These are phyloP conservation scores for Tholera decimalis DNA, from an alignment of 2,888 invertebrate genomes.

Conservation along the genomic window DNA sequence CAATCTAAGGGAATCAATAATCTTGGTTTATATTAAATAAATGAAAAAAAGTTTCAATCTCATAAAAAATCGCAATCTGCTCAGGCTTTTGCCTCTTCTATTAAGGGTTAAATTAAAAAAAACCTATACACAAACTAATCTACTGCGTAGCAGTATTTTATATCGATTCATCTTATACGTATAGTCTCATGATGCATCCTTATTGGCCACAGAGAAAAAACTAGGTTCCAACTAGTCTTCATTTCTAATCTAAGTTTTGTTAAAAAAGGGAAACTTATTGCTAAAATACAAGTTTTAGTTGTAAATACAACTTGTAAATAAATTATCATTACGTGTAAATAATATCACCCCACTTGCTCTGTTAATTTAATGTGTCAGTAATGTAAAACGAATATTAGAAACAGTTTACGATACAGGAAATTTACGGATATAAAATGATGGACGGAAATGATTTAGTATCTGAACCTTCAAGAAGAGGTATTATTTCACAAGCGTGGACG, in stretches of 20 bases:
- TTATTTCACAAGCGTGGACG: constrained; percentile 93
- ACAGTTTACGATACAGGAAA: constrained; percentile 62
- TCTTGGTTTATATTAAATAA: neutral
- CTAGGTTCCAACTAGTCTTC: constrained; percentile 63
- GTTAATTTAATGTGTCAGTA: constrained; percentile 59
- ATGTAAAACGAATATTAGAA: constrained; percentile 70
- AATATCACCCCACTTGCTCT: constrained; percentile 33
- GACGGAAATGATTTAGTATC: constrained; percentile 94
- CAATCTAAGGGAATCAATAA: neutral
- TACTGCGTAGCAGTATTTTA: neutral
- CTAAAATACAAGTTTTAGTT: constrained; percentile 52
- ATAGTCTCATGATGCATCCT: constrained; percentile 28
- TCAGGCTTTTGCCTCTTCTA: no score
- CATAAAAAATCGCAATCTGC: no score
- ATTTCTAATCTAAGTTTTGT: constrained; percentile 48
- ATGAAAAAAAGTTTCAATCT: no score
- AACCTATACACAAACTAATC: neutral
- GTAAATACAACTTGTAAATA: constrained; percentile 60
- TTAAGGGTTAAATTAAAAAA: neutral
- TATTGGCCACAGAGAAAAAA: constrained; percentile 49
- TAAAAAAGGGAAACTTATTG: constrained; percentile 46
- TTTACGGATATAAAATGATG: constrained; percentile 88
- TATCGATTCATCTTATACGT: constrained; percentile 13
- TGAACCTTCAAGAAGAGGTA: constrained; percentile 91
- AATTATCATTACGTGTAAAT: constrained; percentile 61